Conservation (phyloP, 2,113 vertebrate genomes). For the Chrysochloris asiatica region DNA sequence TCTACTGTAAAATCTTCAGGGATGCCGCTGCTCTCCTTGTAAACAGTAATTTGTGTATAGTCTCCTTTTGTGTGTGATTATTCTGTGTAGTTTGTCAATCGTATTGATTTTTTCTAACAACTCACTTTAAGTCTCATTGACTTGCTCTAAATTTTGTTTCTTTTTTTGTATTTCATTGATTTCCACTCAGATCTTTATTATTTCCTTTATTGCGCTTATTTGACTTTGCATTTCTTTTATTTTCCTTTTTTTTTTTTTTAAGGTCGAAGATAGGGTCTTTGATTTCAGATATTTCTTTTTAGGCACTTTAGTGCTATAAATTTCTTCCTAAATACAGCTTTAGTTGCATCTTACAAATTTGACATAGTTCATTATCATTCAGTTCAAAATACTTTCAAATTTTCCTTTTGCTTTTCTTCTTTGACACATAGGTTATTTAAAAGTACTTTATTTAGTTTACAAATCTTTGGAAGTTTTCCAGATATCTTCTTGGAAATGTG, state of each 20-base stretch:
- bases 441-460: not conserved
- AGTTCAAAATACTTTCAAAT: not conserved
- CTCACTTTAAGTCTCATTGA: not conserved
- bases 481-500: not conserved
- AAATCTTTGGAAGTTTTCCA: not conserved
- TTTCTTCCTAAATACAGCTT: not conserved
- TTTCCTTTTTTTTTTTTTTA: not conserved
- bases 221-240: not conserved
- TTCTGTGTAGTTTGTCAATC: not conserved
- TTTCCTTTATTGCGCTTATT: not conserved
- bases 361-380: not conserved
- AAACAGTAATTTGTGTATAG: not conserved
- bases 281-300: not conserved
- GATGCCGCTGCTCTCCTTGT: rapidly evolving
- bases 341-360: not conserved
- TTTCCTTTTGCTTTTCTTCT: not conserved
- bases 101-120: not conserved
- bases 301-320: not conserved
- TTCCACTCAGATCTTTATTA: not conserved
- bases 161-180: not conserved
- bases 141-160: not conserved
- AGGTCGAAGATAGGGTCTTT: not conserved
- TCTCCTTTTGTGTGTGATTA: not conserved
- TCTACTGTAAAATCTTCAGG: not conserved
- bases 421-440: not conserved